Evolutionary conservation across 2,113 vertebrate genomes (phyloP).

Genomic region (Calyptommatus sinebrachiatus): DNA sequence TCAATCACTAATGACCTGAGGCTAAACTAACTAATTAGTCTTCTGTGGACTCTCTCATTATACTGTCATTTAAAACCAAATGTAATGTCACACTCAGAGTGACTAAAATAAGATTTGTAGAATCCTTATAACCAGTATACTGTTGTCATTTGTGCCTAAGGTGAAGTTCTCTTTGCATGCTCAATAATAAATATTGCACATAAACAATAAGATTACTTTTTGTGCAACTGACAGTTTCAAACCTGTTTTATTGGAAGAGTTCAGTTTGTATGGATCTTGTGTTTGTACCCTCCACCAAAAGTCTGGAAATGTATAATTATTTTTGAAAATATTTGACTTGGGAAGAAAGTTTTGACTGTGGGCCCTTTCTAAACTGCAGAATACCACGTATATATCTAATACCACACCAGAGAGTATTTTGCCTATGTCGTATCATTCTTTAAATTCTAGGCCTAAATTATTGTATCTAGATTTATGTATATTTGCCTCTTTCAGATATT

Average conservation of each 20-base stretch:
- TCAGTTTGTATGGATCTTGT: too few relatives aligned
- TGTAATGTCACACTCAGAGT: constrained; percentile 15
- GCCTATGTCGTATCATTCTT: background rate
- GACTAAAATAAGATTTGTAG: constrained; percentile 1
- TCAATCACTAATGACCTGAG: constrained; percentile 24
- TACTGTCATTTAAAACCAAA: constrained; percentile 19
- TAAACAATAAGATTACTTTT: background rate
- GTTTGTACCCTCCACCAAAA: too few relatives aligned
- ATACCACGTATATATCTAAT: background rate
- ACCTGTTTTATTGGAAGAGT: too few relatives aligned
- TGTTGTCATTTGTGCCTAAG: background rate
- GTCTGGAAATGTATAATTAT: too few relatives aligned
- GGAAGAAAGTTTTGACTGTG: too few relatives aligned
- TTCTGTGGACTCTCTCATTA: constrained; percentile 3
- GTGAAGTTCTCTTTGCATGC: background rate
- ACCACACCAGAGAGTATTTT: background rate
- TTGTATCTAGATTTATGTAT: background rate
- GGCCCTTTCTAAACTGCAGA: too few relatives aligned
- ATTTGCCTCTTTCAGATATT: background rate
- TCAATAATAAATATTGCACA: background rate
- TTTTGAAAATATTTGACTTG: too few relatives aligned
- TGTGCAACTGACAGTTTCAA: too few relatives aligned
- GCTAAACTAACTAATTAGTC: constrained; percentile 18
- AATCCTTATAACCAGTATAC: background rate
- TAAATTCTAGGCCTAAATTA: background rate